A percentile compares a stretch with the other conserved stretches of the same genome.
These are phyloP conservation scores for Rhinatrema bivittatum DNA, from an alignment of 2,797 vertebrate species.

Conservation along the genomic window DNA sequence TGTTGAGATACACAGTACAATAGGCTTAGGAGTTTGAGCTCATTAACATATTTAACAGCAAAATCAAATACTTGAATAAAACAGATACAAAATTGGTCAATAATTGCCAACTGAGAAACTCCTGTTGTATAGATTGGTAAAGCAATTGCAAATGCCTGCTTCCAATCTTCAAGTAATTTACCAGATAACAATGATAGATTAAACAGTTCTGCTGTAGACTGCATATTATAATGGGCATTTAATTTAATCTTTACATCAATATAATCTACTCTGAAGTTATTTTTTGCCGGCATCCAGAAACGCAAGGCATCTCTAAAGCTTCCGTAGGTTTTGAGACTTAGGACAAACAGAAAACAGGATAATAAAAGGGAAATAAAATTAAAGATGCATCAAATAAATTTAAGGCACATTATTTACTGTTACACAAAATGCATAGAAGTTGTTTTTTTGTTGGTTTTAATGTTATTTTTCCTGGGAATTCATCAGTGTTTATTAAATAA, in stretches of 20 bases:
- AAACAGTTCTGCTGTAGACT: constrained; percentile 30
- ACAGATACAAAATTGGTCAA: constrained; percentile 31
- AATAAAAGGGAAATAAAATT: too few relatives aligned
- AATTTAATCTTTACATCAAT: constrained; percentile 33
- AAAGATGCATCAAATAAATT: too few relatives aligned
- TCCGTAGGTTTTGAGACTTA: too few relatives aligned
- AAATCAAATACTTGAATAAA: constrained; percentile 12
- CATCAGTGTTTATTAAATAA: too few relatives aligned
- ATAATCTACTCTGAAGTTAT: constrained; percentile 18
- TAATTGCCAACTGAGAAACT: constrained; percentile 29
- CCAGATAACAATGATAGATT: constrained; percentile 32
- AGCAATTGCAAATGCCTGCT: constrained; percentile 21
- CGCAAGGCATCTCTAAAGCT: too few relatives aligned
- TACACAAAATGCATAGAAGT: too few relatives aligned
- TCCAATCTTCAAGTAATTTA: constrained; percentile 30
- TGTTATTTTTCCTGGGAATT: too few relatives aligned
- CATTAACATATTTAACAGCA: constrained; percentile 27
- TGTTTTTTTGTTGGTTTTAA: too few relatives aligned
- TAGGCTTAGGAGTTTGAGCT: too few relatives aligned
- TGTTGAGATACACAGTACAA: too few relatives aligned
- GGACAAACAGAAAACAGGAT: too few relatives aligned
- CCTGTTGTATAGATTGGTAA: constrained; percentile 25
- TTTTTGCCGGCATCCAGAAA: constrained; percentile 5
- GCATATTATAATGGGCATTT: constrained; percentile 30
- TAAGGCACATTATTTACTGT: too few relatives aligned